Base-by-base conservation (phyloP, 2,113 vertebrate genomes). In the Thunnus maccoyii region DNA sequence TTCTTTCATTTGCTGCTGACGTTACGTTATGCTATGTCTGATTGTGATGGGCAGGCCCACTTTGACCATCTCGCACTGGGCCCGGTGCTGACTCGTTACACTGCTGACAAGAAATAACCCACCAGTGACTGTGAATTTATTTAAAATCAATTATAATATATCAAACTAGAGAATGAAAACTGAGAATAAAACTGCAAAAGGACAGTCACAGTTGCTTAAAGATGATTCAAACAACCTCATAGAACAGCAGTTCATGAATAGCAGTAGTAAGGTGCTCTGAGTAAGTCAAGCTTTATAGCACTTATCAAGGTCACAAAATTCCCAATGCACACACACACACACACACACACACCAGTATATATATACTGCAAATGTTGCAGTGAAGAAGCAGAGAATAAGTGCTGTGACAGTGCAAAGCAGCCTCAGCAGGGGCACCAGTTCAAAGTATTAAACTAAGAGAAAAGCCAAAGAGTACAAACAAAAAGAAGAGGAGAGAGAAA, bases 241-340 rank as follows among this genome's bases (percentile, higher is more conserved):
- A 32, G 46, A 20, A 14, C 11, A 50, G 48, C 36, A 36, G 27
- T 58, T 52, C 3, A 2, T 52, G 14, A 77, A 57, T 54, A 22
- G 11, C 32, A 47, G 36, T 41, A 41, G 36, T 41, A 41, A 41
- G 36, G 46, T 3, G 17, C 57, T 63, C 14, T 3, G 56, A 41
- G 8, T 8, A 41, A 41, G 36, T 41, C 9, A 46, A 12, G 15
- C 4, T 18, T 52, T 22, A 41, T n/a, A 32, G 10, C 11, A 44
- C 22, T 65, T 10, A 2, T 71, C 55, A 77, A 66, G 81, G 48
- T 41, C 17, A 4, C 22, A 62, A 66, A 47, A 68, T 50, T 17
- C 8, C 50, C 20, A 47, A 6, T 9, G 20, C 72, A 58, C 51
- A 58, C 44, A 32, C 10, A 41, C 36, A 41, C 36, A 41, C 4